These are phyloP conservation scores for Hirtodrosophila duncani DNA, from an alignment of 2,888 invertebrate genomes.

Conservation along the genomic window DNA sequence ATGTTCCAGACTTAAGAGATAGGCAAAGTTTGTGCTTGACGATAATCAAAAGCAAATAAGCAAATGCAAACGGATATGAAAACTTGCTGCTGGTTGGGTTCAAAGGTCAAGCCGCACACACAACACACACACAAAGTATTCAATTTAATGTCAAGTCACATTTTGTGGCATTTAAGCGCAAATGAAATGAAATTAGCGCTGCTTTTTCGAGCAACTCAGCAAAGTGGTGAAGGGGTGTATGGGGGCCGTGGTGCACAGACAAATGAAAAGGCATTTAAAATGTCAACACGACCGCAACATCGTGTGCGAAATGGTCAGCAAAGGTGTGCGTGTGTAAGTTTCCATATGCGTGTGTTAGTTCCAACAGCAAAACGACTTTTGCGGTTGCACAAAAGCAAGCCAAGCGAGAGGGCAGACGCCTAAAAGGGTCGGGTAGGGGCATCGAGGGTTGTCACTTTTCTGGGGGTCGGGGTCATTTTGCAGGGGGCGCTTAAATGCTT, in stretches of 20 bases:
- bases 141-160: conserved; percentile 41
- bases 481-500: conserved; percentile 64
- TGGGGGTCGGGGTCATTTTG: conserved; percentile 44
- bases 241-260: conserved; percentile 22
- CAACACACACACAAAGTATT: too few species aligned
- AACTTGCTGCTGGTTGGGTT: conserved; percentile 21
- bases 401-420: conserved; percentile 34
- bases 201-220: conserved; percentile 2
- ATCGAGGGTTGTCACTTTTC: conserved; percentile 31
- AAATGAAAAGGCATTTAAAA: conserved; percentile 72
- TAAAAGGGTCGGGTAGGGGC: conserved; percentile 28
- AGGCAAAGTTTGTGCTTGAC: conserved; percentile 23
- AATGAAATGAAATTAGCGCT: conserved; percentile 65
- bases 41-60: conserved; percentile 40
- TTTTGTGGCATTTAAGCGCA: conserved; percentile 53
- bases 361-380: conserved; percentile 53
- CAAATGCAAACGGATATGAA: conserved; percentile 12
- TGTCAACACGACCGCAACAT: conserved; percentile 70
- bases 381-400: conserved; percentile 59
- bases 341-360: conserved; percentile 18
- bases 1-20: conserved; percentile 29
- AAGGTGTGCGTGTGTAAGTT: conserved; percentile 45
- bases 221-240: background rate
- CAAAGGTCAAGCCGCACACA: conserved; percentile 24
- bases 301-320: conserved; percentile 68